Evolutionary conservation across 2,113 vertebrate genomes (phyloP), one percentile per base, ranked within the genome.

Genomic region (Isichthys henryi): DNA sequence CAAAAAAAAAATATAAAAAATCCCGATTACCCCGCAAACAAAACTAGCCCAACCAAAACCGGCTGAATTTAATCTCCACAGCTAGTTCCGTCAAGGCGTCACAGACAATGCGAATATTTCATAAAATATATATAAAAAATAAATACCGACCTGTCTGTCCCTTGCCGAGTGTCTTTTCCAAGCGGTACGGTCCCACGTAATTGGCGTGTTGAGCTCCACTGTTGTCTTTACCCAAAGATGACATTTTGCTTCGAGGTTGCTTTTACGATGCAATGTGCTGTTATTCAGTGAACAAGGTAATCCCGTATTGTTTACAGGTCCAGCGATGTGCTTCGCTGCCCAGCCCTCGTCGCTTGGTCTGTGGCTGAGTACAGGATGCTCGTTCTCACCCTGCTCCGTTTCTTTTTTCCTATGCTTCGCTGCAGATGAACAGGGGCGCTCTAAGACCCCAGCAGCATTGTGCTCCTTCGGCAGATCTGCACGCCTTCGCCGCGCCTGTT

Each of bases 101-200:
- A 82, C 6, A n/a, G n/a, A 17, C 77, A 8, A 45, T 23, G 39
- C 45, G 35, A 46, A 84, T 84, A 48, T 84, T 48, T 46, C 2
- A 84, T 48, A 19, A 35, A 15, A 84, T 27, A 17, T 27, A 8
- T 43, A 58, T n/a, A 88, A 74, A 11, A 17, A 62, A 62, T 10
- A 82, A 92, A 90, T 92, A 97, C 97, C 94, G 92, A 99, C 98
- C 98, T 98, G 98, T 99, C 97, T 99, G 98, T 96, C 98, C 98
- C 96, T 99, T 99, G 92, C 98, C 98, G 94, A 99, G 96, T 93
- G 98, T 99, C 96, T 99, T 99, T 96, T 99, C 98, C 96, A 99
- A 94, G 91, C 98, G 97, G 94, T 99, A 99, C 92, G 98, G 98
- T 97, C 98, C 98, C 96, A 99, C 98, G 95, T 99, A 99, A 95